phyloP scores from a whole-genome alignment of 2,888 invertebrate genomes.

The Pristionchus mayeri region DNA sequence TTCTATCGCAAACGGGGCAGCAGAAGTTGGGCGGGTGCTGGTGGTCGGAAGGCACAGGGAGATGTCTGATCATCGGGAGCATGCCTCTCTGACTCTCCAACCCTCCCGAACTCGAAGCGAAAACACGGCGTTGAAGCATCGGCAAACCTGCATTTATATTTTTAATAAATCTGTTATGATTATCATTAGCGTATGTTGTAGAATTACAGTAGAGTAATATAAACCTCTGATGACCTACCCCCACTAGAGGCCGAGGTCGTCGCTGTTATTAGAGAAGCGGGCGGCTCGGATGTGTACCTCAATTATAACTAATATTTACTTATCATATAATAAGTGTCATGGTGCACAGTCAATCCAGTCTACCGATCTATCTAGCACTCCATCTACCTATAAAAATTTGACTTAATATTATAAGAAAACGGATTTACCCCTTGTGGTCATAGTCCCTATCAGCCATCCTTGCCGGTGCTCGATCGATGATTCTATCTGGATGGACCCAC shows the following conservation, averaged over 20 bases:
- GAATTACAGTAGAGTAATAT: neutral
- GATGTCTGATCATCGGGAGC: neutral
- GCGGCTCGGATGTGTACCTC: conserved; percentile 17
- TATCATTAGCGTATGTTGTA: neutral
- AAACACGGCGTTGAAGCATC: conserved; percentile 5
- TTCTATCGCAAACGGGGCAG: conserved; percentile 68
- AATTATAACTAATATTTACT: neutral
- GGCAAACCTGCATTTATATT: neutral
- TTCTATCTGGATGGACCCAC: conserved; percentile 32
- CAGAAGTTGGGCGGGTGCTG: conserved; percentile 58
- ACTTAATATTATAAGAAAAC: neutral
- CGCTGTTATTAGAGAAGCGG: neutral
- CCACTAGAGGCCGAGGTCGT: neutral
- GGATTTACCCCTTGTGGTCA: neutral
- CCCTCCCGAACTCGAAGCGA: neutral
- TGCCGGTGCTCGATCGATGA: conserved; percentile 24
- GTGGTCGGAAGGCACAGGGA: neutral
- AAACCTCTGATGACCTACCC: neutral
- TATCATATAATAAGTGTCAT: neutral
- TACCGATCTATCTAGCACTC: no score
- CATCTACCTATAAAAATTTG: neutral
- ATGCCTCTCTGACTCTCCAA: neutral
- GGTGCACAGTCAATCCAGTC: neutral
- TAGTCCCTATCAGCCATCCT: neutral
- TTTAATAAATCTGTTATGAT: neutral